These are phyloP conservation scores for Xiphophorus maculatus DNA, from an alignment of 2,113 vertebrate species.

Conservation along the genomic window DNA sequence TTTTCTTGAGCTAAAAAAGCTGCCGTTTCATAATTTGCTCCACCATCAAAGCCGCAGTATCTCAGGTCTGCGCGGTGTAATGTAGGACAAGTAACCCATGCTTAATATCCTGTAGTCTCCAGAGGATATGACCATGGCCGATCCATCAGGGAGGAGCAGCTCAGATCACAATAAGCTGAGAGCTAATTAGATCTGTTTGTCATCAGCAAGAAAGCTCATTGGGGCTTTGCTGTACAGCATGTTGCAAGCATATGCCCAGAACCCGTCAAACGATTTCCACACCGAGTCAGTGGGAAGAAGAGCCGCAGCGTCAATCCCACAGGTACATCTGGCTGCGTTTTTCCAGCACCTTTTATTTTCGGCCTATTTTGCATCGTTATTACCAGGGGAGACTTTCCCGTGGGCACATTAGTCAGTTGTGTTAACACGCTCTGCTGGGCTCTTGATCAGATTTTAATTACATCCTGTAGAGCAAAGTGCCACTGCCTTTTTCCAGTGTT, in stretches of 20 bases:
- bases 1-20: conserved; percentile 1
- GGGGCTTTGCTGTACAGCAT: conserved; percentile 6
- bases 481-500: background rate
- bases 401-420: conserved; percentile 45
- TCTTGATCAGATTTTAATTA: conserved; percentile 61
- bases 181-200: conserved; percentile 58
- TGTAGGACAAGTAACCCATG: conserved; percentile 23
- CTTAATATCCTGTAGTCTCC: conserved; percentile 45
- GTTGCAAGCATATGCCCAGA: conserved; percentile 9
- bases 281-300: conserved; percentile 29
- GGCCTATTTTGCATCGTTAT: background rate
- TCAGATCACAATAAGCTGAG: conserved; percentile 43
- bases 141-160: conserved; percentile 34
- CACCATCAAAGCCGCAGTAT: conserved; percentile 13
- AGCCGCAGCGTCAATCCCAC: conserved; percentile 12
- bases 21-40: background rate
- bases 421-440: conserved; percentile 48
- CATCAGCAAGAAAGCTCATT: conserved; percentile 22
- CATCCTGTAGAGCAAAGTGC: conserved; percentile 28
- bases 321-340: conserved; percentile 12
- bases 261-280: conserved; percentile 21
- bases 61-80: conserved; percentile 8
- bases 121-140: conserved; percentile 35
- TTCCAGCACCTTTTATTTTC: background rate
- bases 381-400: conserved; percentile 22